Base-by-base conservation (phyloP, 2,888 invertebrate species). In the Unio pictorum region DNA sequence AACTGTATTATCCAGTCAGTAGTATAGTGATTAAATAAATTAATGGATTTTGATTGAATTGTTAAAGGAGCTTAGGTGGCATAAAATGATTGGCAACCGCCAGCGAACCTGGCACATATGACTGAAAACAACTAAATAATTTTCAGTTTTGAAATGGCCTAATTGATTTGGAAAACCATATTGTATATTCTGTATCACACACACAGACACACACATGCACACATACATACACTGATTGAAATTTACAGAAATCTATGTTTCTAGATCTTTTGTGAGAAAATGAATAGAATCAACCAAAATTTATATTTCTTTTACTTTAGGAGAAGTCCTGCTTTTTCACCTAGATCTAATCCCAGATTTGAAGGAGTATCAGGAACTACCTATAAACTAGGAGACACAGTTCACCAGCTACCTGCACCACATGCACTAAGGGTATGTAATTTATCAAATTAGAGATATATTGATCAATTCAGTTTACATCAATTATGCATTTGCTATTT, bases 321-420 rank as follows among this genome's bases (percentile, higher is more conserved):
- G 63, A 76, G 76, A 34, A 66, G 63, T 8, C 71, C 61, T 62
- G 55, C 63, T 17, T 68, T 77, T 58, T 76, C 80, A 15, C 83
- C 81, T 55, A 68, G 78, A 68, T 73, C 74, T 61, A 73, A 63
- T 61, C 76, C 79, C 17, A 80, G 71, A 63, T 78, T 81, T 76
- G 83, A 86, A 30, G 82, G 83, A 18, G 76, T 86, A 34, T 79
- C 78, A 67, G 87, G 87, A 61, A 83, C 85, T 30, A 79, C 81
- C 55, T 87, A 86, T 68, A 82, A 75, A 69, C 64, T 87, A 0
- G 80, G 81, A 59, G 83, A 81, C 61, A 80, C 79, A 26, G 68
- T 80, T 17, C 81, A 88, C 74, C 76, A 74, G n/a, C 71, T 88
- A 26, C 87, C 88, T 28, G 81, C 84, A 59, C 86, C 87, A 68